Evolutionary conservation across 2,888 invertebrate genomes (phyloP).

Genomic region (Pomacea canaliculata): DNA sequence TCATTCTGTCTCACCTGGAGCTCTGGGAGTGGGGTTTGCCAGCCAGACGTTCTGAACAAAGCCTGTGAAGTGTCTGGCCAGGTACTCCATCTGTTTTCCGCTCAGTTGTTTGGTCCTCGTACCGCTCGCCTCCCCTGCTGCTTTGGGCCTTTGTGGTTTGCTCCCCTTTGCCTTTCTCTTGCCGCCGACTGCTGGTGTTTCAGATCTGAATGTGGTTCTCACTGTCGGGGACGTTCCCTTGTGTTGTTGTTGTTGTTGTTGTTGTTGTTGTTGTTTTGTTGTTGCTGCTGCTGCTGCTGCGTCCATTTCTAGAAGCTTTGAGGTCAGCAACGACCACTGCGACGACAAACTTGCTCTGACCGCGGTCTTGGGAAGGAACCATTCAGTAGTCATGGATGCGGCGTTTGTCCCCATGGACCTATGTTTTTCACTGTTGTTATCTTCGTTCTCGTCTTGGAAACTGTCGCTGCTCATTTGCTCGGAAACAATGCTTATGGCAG

Average conservation of each 20-base stretch:
- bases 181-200: neutral
- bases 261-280: neutral
- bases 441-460: too few species aligned
- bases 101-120: neutral
- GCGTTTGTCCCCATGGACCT: too few species aligned
- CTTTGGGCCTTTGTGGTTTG: neutral
- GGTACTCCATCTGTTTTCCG: conserved; percentile 3
- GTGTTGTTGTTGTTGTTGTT: neutral
- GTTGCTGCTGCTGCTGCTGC: neutral
- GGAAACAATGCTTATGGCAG: too few species aligned
- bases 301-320: too few species aligned
- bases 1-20: neutral
- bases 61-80: conserved; percentile 21
- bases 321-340: too few species aligned
- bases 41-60: conserved; percentile 23
- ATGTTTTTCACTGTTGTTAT: too few species aligned
- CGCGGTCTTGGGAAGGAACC: neutral
- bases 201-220: neutral
- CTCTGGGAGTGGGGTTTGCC: conserved; percentile 13
- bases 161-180: neutral
- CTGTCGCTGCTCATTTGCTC: too few species aligned
- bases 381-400: too few species aligned
- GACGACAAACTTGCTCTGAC: too few species aligned
- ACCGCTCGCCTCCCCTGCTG: neutral
- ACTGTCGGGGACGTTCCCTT: neutral